Conservation (phyloP, 2,113 vertebrate genomes). For the Phyllostomus discolor region DNA sequence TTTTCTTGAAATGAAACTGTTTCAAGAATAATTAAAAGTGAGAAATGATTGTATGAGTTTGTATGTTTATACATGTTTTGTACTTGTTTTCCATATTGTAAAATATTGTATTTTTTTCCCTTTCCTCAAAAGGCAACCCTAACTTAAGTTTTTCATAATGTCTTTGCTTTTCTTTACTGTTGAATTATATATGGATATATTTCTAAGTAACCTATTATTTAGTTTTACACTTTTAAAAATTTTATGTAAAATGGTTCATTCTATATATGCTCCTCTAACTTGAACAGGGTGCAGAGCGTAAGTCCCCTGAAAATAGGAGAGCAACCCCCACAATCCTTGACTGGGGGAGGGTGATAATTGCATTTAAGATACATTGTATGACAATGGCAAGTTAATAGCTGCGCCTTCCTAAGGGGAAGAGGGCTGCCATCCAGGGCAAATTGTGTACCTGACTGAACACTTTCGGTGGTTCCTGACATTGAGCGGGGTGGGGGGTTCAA, state of each 20-base stretch:
- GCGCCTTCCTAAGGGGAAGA: too few relatives aligned
- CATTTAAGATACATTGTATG: too few relatives aligned
- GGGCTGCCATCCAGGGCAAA: too few relatives aligned
- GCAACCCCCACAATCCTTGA: too few relatives aligned
- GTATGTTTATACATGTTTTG: not conserved
- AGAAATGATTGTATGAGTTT: not conserved
- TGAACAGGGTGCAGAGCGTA: too few relatives aligned
- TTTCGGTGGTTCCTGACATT: too few relatives aligned
- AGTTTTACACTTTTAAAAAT: not conserved
- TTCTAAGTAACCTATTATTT: not conserved
- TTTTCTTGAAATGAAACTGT: not conserved
- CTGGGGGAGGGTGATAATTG: too few relatives aligned
- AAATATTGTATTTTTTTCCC: not conserved
- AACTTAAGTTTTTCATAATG: not conserved
- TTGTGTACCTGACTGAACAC: too few relatives aligned
- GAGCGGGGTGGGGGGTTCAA: too few relatives aligned
- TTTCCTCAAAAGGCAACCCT: not conserved
- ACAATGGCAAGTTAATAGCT: too few relatives aligned
- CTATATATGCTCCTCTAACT: not conserved
- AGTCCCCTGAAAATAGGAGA: too few relatives aligned
- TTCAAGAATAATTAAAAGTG: slow-evolving; percentile 6
- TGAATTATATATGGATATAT: not conserved
- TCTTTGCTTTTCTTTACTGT: not conserved
- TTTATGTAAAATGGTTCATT: not conserved
- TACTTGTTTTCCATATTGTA: not conserved